Evolutionary conservation across 2,888 invertebrate species (phyloP), one percentile per base, ranked within the genome.

Genomic region (Rhorus exstirpatorius): DNA sequence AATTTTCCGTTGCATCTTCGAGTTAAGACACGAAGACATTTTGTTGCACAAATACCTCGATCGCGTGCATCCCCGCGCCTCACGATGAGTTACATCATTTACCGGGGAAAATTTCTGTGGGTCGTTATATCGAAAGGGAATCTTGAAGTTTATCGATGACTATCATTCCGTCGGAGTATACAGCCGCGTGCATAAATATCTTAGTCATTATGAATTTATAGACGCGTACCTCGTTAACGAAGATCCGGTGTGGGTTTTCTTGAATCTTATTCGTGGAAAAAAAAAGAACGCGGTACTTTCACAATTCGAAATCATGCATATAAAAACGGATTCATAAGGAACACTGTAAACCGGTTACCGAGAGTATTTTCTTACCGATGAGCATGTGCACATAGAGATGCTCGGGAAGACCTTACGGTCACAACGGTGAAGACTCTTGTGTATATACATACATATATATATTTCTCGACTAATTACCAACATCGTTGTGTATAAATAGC

Each of bases 271-370:
- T n/a, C n/a, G 53, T 19, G 49, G 12, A 14, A 31, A 61, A 21
- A 60, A 44, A 35, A 61, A 71, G 61, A 41, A 70, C 14, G n/a
- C 44, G 58, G 17, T 55, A 84, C 85, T 85, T 85, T 85, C 85
- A 84, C 85, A 82, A 84, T 85, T 85, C 81, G 84, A 84, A 83
- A 85, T 79, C 81, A 12, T 67, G 46, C 31, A 35, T 68, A 53
- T 24, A 61, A 46, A 70, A 55, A 78, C 26, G 58, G 60, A 71
- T 79, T 31, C 24, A 75, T 44, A 78, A 71, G 71, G 65, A 38
- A 70, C 70, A 72, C 44, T 49, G 55, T 70, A 78, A 83, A 85
- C 85, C 85, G 84, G 85, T 85, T 84, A 65, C 17, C n/a, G n/a
- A n/a, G 60, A 67, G 65, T 49, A 81, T 83, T 81, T 78, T 58